Percentiles rank a stretch among this genome's conserved stretches.
Conservation (phyloP, 1,140 invertebrate species). For the Brachionus sp. region DNA sequence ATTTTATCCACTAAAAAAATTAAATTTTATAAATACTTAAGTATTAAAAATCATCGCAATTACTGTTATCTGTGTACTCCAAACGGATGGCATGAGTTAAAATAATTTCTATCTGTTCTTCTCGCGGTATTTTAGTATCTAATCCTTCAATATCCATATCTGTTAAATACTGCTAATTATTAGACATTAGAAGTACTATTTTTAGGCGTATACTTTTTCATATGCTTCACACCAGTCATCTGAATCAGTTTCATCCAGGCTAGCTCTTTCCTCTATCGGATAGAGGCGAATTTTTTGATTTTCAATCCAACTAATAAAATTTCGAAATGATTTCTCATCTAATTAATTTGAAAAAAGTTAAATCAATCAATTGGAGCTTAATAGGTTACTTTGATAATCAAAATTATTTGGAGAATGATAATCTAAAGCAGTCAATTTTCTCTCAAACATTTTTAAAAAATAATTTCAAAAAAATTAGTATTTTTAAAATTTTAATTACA, state of each 20-base stretch:
- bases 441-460: slow-evolving; percentile 36
- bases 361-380: slow-evolving; percentile 25
- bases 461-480: not conserved
- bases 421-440: slow-evolving; percentile 42
- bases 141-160: slow-evolving; percentile 67
- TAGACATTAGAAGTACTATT: not conserved
- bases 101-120: slow-evolving; percentile 74
- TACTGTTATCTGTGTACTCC: slow-evolving; percentile 77
- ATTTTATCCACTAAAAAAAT: slow-evolving; percentile 67
- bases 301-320: slow-evolving; percentile 81
- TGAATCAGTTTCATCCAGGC: slow-evolving; percentile 66
- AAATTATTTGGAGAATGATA: slow-evolving; percentile 46
- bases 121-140: slow-evolving; percentile 63
- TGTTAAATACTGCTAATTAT: slow-evolving; percentile 66
- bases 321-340: slow-evolving; percentile 76
- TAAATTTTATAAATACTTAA: not conserved
- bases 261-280: slow-evolving; percentile 74
- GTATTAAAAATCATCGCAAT: slow-evolving; percentile 49
- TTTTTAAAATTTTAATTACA: not conserved
- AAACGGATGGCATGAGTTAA: slow-evolving; percentile 74
- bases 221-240: slow-evolving; percentile 71
- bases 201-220: slow-evolving; percentile 53
- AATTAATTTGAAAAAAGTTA: slow-evolving; percentile 47
- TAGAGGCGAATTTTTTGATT: slow-evolving; percentile 87
- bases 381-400: slow-evolving; percentile 46